Evolutionary conservation across 2,888 invertebrate genomes (phyloP), one percentile per base, ranked within the genome.

Genomic region (Lithophane ornitopus): DNA sequence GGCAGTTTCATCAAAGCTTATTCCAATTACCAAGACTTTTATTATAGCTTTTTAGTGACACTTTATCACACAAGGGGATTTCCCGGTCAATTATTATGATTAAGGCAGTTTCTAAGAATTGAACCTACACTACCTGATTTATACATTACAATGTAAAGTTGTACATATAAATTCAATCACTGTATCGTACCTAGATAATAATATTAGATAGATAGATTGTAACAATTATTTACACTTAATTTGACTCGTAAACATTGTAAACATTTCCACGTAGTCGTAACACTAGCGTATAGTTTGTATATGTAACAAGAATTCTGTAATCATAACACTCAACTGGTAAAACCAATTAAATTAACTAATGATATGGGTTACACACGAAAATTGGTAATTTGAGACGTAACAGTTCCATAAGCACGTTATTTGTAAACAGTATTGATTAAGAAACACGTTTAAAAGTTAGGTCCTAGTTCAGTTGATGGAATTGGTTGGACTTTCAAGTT

Each of bases 311-410:
- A 80, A 26, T 52, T 70, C 8, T 26, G 26, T 41, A 66, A 81
- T 72, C 49, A 61, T 44, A 70, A 58, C 72, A 68, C 11, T 34
- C 34, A 6, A 34, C 6, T 34, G 16, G 34, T 22, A 44, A 56
- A 82, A 78, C 49, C 78, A 78, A 81, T 82, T 73, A 69, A 73
- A 81, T 58, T 26, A 16, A 78, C 16, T 52, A 69, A 61, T 49
- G 12, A 61, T 69, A 59, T 39, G 3, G 34, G 34, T 34, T 34
- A 34, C 62, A 52, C 49, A 66, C 44, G 78, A 69, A 81, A 58
- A 70, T 69, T 71, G 63, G 22, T 69, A 44, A 61, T 76, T 76
- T 39, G 44, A 67, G 39, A 58, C 54, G 22, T 59, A 59, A 46
- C 59, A 65, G 49, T 41, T 71, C 58, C 54, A 52, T 26, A 16